Evolutionary conservation across 2,888 invertebrate genomes (phyloP).

Genomic region (Allolobophora icterica): DNA sequence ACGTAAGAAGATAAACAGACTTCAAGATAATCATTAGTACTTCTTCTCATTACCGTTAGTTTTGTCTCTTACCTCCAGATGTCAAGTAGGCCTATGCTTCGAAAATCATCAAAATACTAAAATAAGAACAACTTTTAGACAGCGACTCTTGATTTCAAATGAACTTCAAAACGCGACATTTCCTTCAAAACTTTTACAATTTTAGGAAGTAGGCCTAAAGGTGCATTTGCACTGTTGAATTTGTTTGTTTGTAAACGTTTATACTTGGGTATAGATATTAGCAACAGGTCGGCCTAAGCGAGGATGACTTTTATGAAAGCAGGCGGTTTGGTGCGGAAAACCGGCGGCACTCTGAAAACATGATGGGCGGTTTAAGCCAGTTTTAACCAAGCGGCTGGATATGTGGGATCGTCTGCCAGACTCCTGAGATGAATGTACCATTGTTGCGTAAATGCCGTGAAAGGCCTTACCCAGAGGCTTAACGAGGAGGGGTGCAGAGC

Average conservation of each 20-base stretch:
- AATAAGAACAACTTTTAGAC: neutral
- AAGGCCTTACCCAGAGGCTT: too few relatives aligned
- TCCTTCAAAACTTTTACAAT: neutral
- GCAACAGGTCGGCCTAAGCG: neutral
- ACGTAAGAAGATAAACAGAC: neutral
- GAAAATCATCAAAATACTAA: neutral
- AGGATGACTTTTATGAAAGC: neutral
- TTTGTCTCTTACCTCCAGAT: neutral
- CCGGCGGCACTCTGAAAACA: neutral
- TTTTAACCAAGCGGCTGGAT: neutral
- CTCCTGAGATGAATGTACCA: neutral
- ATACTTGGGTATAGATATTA: neutral
- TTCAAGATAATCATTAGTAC: neutral
- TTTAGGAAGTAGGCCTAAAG: neutral
- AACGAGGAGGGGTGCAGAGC: too few relatives aligned
- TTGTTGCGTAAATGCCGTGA: too few relatives aligned
- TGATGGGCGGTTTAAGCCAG: neutral
- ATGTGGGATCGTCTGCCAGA: neutral
- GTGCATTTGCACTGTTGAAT: neutral
- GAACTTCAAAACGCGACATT: neutral
- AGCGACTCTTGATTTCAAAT: neutral
- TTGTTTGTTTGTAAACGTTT: neutral
- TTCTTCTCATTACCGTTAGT: neutral
- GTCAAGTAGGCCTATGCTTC: neutral
- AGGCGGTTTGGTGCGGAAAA: conserved; percentile 4